phyloP scores from a whole-genome alignment of 2,113 vertebrate species.

The Accipiter virgatus region DNA sequence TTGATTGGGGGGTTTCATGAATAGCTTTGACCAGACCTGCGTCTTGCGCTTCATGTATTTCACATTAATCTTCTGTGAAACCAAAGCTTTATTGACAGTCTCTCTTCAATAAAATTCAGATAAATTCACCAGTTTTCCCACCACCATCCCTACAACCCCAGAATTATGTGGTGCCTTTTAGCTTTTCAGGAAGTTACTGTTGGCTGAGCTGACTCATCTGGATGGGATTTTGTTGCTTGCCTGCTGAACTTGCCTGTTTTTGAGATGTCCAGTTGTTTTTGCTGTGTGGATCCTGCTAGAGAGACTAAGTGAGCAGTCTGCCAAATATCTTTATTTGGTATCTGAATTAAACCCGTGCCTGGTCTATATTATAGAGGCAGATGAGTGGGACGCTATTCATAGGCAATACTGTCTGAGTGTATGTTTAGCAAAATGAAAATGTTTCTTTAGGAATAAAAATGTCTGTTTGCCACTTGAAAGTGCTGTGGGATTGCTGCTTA shows the following conservation, averaged over 20 bases:
- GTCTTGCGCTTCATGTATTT: fast-evolving
- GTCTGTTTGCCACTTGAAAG: not conserved
- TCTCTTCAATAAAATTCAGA: not conserved
- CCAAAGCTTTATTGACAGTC: not conserved
- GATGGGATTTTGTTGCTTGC: not conserved
- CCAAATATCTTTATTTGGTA: not conserved
- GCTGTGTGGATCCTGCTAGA: not conserved
- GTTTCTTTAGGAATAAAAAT: not conserved
- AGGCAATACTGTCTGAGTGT: not conserved
- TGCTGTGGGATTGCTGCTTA: not conserved
- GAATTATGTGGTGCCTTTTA: not conserved
- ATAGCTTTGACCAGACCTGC: no score
- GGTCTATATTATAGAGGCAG: not conserved
- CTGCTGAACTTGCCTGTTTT: not conserved
- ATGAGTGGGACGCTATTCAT: not conserved
- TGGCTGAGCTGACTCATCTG: not conserved
- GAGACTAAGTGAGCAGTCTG: not conserved
- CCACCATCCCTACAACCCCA: not conserved
- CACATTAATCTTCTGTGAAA: not conserved
- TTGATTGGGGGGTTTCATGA: not conserved
- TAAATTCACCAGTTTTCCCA: not conserved
- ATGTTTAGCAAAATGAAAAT: not conserved
- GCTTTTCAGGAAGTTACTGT: not conserved
- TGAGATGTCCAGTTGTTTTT: not conserved
- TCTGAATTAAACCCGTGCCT: not conserved